phyloP scores from a whole-genome alignment of 1,140 invertebrate genomes.

The Hetaerina americana region DNA sequence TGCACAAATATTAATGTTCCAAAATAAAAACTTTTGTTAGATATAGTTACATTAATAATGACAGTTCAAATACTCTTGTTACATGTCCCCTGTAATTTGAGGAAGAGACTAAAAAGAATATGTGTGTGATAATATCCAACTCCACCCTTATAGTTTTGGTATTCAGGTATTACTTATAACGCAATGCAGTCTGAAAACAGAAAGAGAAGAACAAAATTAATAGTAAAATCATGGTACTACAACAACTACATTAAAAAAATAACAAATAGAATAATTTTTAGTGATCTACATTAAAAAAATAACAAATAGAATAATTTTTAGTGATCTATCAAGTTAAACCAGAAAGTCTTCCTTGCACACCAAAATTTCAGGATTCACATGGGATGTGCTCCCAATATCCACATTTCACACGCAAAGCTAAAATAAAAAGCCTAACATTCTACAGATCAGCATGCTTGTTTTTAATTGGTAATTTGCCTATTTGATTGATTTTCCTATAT shows the following conservation, averaged over 20 bases:
- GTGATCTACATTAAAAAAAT: background rate
- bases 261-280: background rate
- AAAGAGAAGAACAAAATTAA: background rate
- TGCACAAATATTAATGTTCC: background rate
- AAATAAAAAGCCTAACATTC: background rate
- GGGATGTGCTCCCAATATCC: no score
- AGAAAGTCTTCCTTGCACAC: background rate
- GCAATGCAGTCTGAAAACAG: background rate
- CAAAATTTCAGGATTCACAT: background rate
- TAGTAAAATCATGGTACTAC: background rate
- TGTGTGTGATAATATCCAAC: background rate
- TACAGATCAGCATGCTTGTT: background rate
- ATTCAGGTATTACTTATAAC: background rate
- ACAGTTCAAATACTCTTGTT: background rate
- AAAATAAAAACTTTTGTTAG: background rate
- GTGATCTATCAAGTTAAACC: background rate
- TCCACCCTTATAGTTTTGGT: background rate
- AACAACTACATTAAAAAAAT: background rate
- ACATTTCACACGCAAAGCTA: background rate
- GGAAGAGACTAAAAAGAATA: background rate
- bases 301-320: background rate
- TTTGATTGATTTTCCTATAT: no score
- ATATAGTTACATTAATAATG: background rate
- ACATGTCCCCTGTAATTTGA: background rate
- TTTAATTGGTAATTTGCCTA: background rate